Base-by-base conservation (phyloP, 2,113 vertebrate genomes). In the Spilogale gracilis region DNA sequence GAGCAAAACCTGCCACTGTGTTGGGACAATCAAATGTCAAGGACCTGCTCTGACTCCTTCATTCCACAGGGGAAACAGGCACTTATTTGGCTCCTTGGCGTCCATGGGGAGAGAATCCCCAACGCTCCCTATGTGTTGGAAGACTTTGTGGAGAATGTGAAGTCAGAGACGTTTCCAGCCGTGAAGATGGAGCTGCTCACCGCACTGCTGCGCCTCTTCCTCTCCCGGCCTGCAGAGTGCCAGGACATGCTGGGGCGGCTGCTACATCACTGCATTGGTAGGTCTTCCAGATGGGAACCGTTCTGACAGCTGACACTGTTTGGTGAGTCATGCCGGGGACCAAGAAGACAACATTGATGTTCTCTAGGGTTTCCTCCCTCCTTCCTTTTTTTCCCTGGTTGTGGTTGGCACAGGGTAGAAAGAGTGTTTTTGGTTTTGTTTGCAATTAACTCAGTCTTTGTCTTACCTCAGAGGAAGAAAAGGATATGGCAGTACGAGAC, bases 131-230 rank as follows among this genome's bases (percentile, higher is more conserved):
- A 99, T 48, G 98, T 99, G 0, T 52, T 99, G 97, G 99, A 99
- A 98, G 99, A 98, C 86, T 99, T 99, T 97, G 99, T 99, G 38
- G 99, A 99, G 56, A 98, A 96, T 0, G 96, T 99, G 94, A 99
- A 99, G 97, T 99, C 98, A 0, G 99, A 99, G 98, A 81, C 98
- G 0, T 99, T 99, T 58, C 97, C 99, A 1, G 98, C 98, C 1
- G 99, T 99, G 60, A 99, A 99, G 98, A 98, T 99, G 99, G 99
- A 99, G 98, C 99, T 99, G 2, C 99, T 99, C 94, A 99, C 99
- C 0, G 99, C 99, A 0, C 63, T 99, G 82, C 63, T 99, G 97
- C 99, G 99, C 8, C 98, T 99, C 12, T 99, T 99, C 98, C 98
- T 99, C 92, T 98, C 98, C 1, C 99, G 99, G 0, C 99, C 99